Evolutionary conservation across 2,113 vertebrate genomes (phyloP).

Genomic region (Psammodynastes pulverulentus): DNA sequence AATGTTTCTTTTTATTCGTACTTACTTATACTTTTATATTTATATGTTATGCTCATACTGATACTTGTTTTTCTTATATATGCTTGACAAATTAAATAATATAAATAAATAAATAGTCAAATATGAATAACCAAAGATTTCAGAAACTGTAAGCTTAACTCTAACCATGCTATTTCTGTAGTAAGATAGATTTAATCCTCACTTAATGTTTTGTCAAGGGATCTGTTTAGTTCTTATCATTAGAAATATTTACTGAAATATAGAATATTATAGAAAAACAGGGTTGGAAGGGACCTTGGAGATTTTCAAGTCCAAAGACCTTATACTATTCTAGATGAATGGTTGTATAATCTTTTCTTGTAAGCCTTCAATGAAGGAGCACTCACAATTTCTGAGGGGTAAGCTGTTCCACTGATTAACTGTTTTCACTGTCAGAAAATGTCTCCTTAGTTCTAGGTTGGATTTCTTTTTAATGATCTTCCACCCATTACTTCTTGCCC

Average conservation of each 20-base stretch:
- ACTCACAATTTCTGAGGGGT: neutral
- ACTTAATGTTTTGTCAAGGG: neutral
- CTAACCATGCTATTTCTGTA: neutral
- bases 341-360: neutral
- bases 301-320: too few relatives aligned
- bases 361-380: neutral
- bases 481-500: neutral
- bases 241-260: neutral
- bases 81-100: too few relatives aligned
- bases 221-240: neutral
- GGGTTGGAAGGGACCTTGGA: too few relatives aligned
- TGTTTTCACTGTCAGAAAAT: neutral
- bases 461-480: neutral
- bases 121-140: neutral
- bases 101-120: neutral
- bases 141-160: neutral
- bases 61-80: too few relatives aligned
- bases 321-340: neutral
- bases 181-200: neutral
- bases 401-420: neutral
- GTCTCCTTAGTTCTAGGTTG: neutral
- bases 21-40: too few relatives aligned
- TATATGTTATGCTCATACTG: too few relatives aligned
- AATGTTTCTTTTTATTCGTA: too few relatives aligned
- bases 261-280: too few relatives aligned